A percentile compares a stretch with the other conserved stretches of the same genome.
Evolutionary conservation across 2,113 vertebrate genomes (phyloP).

Genomic region (Saguinus imperator): DNA sequence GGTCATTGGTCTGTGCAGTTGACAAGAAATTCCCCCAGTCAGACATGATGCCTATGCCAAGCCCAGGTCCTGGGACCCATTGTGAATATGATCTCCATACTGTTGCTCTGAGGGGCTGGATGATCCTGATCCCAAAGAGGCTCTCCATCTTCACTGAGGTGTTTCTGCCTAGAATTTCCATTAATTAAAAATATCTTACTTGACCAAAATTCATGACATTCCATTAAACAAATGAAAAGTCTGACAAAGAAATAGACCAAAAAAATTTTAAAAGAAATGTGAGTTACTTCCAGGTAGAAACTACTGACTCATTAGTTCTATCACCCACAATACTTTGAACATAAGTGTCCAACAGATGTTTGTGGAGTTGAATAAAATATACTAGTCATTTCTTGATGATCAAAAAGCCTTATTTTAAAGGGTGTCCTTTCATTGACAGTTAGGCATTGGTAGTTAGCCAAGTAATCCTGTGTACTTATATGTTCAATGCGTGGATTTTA

Average conservation of each 20-base stretch:
- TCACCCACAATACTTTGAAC: background rate
- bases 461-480: background rate
- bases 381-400: background rate
- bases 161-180: background rate
- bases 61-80: too few species aligned
- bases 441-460: background rate
- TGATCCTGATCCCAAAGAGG: background rate
- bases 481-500: background rate
- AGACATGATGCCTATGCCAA: fast-evolving
- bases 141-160: background rate
- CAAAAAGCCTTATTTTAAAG: background rate
- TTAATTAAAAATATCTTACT: background rate
- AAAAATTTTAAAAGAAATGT: background rate
- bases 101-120: background rate
- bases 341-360: background rate
- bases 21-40: background rate
- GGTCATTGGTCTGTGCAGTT: background rate
- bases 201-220: background rate
- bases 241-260: background rate
- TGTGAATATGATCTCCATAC: background rate
- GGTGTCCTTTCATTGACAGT: background rate
- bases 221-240: background rate
- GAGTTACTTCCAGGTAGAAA: background rate
- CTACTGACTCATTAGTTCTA: background rate
- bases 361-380: background rate